Evolutionary conservation across 2,113 vertebrate genomes (phyloP), one percentile per base, ranked within the genome.

Genomic region (Hydropotes inermis): DNA sequence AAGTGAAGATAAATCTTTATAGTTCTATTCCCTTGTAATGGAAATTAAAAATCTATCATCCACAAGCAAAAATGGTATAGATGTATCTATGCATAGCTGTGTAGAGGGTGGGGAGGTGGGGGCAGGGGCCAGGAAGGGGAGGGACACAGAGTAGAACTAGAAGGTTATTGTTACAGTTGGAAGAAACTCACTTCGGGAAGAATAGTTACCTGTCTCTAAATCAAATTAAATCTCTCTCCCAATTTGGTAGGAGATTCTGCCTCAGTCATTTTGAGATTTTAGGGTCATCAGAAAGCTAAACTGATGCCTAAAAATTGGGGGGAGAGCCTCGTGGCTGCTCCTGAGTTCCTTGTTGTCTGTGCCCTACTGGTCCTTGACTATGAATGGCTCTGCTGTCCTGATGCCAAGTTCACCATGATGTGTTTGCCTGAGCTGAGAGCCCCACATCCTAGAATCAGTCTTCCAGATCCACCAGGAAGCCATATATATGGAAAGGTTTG

Each of bases 1-100:
- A 98, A 98, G 91, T 98, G 98, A 98, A 98, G 98, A 99, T 98
- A 98, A 98, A 98, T 98, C 98, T 98, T 98, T 98, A 98, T 98
- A 97, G 96, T 96, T 96, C 50, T 95, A 43, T 92, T 94, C 27
- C 12, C 47, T 97, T 95, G 90, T 89, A 89, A 28, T 93, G 86
- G 57, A 94, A 97, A 87, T 96, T 67, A 74, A 97, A 97, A 87
- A 87, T 54, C 60, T 47, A 54, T 97, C 60, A 96, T 19, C 23
- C 52, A 50, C 57, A 92, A 93, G 33, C 15, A 13, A 90, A 92
- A 94, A 82, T 61, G 21, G 19, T 30, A 43, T 55, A 52, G n/a
- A 23, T 19, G 6, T 67, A 16, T 84, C 39, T 67, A 8, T 43
- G 12, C 23, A 12, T 86, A 86, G 67, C 33, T 55, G 2, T 81